Conservation (phyloP, 1,140 invertebrate genomes). For the Achatina immaculata region DNA sequence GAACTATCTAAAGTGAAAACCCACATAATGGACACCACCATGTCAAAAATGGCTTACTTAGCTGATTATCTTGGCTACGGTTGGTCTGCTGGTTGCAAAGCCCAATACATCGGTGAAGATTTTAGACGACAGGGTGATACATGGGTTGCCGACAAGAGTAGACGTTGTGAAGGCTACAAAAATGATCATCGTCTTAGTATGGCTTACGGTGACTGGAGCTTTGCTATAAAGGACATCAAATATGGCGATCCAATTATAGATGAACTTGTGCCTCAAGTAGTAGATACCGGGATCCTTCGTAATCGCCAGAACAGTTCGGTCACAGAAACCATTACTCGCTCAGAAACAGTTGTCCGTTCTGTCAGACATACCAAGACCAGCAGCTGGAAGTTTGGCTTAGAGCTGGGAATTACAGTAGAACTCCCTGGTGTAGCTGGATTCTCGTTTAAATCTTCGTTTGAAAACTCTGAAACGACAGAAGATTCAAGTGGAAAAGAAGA, state of each 20-base stretch:
- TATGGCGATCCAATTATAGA: slow-evolving; percentile 3
- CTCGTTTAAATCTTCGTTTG: background rate
- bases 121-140: background rate
- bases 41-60: background rate
- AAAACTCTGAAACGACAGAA: background rate
- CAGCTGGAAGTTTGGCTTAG: background rate
- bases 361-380: slow-evolving; percentile 9
- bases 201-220: background rate
- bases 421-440: background rate
- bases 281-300: background rate
- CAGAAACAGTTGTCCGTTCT: background rate
- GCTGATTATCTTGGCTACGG: background rate
- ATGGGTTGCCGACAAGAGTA: slow-evolving; percentile 7
- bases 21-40: background rate
- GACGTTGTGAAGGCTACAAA: slow-evolving; percentile 11
- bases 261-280: background rate
- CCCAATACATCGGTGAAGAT: background rate
- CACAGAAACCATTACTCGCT: background rate
- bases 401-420: background rate
- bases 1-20: background rate
- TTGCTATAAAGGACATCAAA: slow-evolving; percentile 5
- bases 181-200: slow-evolving; percentile 3
- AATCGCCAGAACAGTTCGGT: background rate
- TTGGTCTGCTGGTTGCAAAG: slow-evolving; percentile 1
- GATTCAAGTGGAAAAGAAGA: background rate